Conservation (phyloP, 2,888 invertebrate species). For the Ormyrus labotus region DNA sequence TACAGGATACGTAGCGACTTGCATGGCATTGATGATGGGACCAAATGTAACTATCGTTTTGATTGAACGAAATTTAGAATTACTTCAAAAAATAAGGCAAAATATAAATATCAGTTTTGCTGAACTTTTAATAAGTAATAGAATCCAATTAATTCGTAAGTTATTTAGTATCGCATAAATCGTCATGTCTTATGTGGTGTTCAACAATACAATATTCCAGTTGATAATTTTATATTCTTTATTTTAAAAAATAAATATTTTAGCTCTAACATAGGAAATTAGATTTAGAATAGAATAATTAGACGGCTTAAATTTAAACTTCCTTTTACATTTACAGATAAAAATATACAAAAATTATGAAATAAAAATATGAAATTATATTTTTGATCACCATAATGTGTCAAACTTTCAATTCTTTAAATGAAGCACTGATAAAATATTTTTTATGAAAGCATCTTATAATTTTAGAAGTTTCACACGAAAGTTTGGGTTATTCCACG, state of each 20-base stretch:
- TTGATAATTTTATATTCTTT: no score
- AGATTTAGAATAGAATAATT: no score
- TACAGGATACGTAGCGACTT: conserved; percentile 93
- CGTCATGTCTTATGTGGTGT: no score
- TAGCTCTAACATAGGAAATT: no score
- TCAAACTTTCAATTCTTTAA: conserved; percentile 1
- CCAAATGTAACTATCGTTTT: conserved; percentile 84
- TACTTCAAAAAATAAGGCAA: conserved; percentile 84
- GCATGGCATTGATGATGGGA: conserved; percentile 92
- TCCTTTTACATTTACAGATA: no score
- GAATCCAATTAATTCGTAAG: conserved; percentile 84
- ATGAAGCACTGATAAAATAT: no score
- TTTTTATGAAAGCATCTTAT: no score
- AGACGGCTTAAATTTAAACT: no score
- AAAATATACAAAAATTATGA: no score
- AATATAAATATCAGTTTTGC: conserved; percentile 88
- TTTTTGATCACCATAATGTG: conserved; percentile 19
- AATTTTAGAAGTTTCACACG: conserved; percentile 85
- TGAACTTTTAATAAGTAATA: conserved; percentile 81
- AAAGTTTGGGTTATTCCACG: conserved; percentile 85
- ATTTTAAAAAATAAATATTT: no score
- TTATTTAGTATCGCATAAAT: neutral
- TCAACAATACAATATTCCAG: no score
- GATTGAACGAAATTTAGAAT: conserved; percentile 92
- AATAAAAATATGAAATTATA: conserved; percentile 1